A percentile compares a stretch with the other conserved stretches of the same genome.
Evolutionary conservation across 1,140 invertebrate species (phyloP).

Genomic region (Himalopsyche phryganea): DNA sequence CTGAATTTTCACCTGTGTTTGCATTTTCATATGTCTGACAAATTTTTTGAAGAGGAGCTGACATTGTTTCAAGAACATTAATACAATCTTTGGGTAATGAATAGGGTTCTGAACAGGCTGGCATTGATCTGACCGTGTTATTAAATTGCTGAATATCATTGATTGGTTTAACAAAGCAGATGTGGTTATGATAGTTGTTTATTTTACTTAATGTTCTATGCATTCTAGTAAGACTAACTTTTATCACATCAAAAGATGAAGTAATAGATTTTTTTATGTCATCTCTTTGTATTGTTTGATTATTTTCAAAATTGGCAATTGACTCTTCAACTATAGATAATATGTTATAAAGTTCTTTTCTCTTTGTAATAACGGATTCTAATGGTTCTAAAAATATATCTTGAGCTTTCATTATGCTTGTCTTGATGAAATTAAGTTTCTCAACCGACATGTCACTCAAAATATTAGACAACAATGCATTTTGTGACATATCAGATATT

Average conservation of each 20-base stretch:
- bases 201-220: constrained; percentile 42
- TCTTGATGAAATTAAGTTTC: constrained; percentile 38
- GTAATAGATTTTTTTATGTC: constrained; percentile 19
- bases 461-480: background rate
- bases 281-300: constrained; percentile 12
- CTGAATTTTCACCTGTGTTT: constrained; percentile 8
- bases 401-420: constrained; percentile 39
- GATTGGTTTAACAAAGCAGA: constrained; percentile 22
- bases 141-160: constrained; percentile 25
- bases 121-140: constrained; percentile 12
- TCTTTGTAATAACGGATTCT: constrained; percentile 27
- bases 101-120: constrained; percentile 5
- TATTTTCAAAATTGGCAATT: constrained; percentile 27
- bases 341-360: constrained; percentile 34
- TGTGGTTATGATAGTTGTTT: constrained; percentile 22
- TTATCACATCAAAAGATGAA: constrained; percentile 19
- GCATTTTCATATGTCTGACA: constrained; percentile 25
- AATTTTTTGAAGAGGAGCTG: constrained; percentile 22
- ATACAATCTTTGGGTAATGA: constrained; percentile 6
- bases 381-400: constrained; percentile 39
- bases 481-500: constrained; percentile 2
- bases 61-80: constrained; percentile 8
- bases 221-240: constrained; percentile 38
- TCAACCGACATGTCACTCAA: constrained; percentile 27
- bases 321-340: constrained; percentile 37